phyloP scores from a whole-genome alignment of 2,888 invertebrate genomes.

The Therioaphis trifolii region DNA sequence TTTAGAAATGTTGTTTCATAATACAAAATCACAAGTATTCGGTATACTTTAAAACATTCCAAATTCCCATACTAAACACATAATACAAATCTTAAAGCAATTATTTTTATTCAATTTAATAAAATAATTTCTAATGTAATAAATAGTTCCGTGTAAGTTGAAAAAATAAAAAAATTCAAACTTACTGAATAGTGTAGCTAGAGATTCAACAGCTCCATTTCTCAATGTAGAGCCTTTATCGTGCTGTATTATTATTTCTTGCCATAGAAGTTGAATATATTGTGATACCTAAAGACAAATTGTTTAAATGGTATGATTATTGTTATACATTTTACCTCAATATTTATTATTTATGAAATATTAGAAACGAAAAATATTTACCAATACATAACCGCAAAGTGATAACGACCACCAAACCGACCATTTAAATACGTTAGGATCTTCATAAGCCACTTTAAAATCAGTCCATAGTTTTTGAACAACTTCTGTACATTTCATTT shows the following conservation, averaged over 20 bases:
- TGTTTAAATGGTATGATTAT: neutral
- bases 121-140: no score
- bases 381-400: slow-evolving; percentile 70
- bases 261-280: slow-evolving; percentile 63
- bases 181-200: slow-evolving; percentile 55
- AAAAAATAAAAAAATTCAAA: neutral
- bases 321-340: no score
- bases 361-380: slow-evolving; percentile 21
- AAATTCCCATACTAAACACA: no score
- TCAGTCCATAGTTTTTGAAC: slow-evolving; percentile 65
- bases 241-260: slow-evolving; percentile 41
- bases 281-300: slow-evolving; percentile 45
- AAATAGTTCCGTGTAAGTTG: no score
- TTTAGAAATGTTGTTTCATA: no score
- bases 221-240: slow-evolving; percentile 38
- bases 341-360: no score
- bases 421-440: slow-evolving; percentile 70
- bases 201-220: slow-evolving; percentile 63
- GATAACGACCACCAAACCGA: slow-evolving; percentile 72
- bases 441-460: slow-evolving; percentile 68
- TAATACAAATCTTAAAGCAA: no score
- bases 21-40: no score
- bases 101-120: no score
- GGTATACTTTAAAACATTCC: no score
- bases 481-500: slow-evolving; percentile 45